Evolutionary conservation across 2,888 invertebrate genomes (phyloP), one percentile per base, ranked within the genome.

Genomic region (Himalopsyche japonica): DNA sequence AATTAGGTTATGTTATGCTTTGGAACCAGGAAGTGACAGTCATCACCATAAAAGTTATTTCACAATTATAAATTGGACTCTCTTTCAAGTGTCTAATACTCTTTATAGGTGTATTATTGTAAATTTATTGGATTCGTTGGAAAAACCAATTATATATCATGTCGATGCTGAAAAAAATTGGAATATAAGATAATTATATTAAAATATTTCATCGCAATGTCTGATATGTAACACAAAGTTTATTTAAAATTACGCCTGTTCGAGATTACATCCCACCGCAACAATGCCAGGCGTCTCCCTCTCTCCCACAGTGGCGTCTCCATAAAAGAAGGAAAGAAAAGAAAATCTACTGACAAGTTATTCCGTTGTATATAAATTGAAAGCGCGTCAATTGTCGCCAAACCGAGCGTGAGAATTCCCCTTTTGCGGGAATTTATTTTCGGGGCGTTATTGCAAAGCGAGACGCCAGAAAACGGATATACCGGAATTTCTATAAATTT

Each of bases 291-390:
- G 48, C 57, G 57, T 80, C 80, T 80, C 64, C 34, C 64, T 64
- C 80, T 64, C 32, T 57, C 57, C 47, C 47, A 20, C n/a, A 27
- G 37, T 27, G 34, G 79, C 79, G 12, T 49, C 57, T 15, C 20
- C 27, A 20, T 18, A 80, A 24, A 80, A 80, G 49, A 80, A 32
- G 57, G 64, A 80, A 80, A 80, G 27, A 47, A 49, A 24, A 27
- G 27, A 79, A 79, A 32, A 34, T 49, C 49, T 32, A 80, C 80
- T 34, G 80, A 80, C 57, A 80, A 80, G 80, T 80, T 80, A 80
- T 80, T 80, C 64, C 80, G 64, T 43, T 49, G 80, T 49, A 48
- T 34, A 34, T 49, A 20, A 49, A 80, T 80, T 80, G 80, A 80
- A 49, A 48, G 80, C 80, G 43, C 57, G 80, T 27, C 80, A 57